Percentiles rank a stretch among this genome's conserved stretches.
Conservation (phyloP, 2,113 vertebrate genomes). For the Puma concolor region DNA sequence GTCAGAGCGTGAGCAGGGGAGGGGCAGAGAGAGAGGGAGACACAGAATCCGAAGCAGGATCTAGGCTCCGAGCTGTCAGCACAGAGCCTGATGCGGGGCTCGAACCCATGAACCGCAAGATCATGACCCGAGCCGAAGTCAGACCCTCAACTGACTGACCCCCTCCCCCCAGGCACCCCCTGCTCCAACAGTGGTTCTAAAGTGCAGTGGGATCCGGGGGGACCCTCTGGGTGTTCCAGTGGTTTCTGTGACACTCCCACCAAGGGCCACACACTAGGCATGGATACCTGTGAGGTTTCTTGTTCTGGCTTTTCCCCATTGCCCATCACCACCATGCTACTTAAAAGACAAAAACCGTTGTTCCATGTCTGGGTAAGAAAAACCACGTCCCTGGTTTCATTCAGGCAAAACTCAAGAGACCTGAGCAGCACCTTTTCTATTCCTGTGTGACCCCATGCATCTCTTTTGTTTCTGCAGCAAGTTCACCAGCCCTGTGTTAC, state of each 20-base stretch:
- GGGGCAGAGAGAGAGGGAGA: too few relatives aligned
- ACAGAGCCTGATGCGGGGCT: too few relatives aligned
- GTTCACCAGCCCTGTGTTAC: too few relatives aligned
- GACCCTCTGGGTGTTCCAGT: neutral
- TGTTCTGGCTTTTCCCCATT: neutral
- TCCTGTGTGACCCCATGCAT: neutral
- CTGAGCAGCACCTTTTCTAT: neutral
- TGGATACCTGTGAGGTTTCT: neutral
- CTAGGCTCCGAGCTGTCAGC: too few relatives aligned
- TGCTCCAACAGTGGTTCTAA: neutral
- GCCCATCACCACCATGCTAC: neutral
- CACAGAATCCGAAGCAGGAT: too few relatives aligned
- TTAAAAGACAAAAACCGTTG: neutral
- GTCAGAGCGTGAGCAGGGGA: too few relatives aligned
- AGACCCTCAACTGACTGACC: too few relatives aligned
- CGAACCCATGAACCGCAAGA: too few relatives aligned
- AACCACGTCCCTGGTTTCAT: neutral
- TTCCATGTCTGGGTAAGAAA: neutral
- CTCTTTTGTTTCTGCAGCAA: neutral
- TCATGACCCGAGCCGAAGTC: too few relatives aligned
- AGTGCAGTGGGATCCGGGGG: neutral
- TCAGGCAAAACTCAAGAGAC: neutral
- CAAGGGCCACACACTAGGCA: fast-evolving
- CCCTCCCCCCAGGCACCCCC: neutral
- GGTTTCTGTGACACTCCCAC: neutral